A percentile compares a stretch with the other conserved stretches of the same genome.
Conservation (phyloP, 2,797 vertebrate species). For the Paguma larvata region DNA sequence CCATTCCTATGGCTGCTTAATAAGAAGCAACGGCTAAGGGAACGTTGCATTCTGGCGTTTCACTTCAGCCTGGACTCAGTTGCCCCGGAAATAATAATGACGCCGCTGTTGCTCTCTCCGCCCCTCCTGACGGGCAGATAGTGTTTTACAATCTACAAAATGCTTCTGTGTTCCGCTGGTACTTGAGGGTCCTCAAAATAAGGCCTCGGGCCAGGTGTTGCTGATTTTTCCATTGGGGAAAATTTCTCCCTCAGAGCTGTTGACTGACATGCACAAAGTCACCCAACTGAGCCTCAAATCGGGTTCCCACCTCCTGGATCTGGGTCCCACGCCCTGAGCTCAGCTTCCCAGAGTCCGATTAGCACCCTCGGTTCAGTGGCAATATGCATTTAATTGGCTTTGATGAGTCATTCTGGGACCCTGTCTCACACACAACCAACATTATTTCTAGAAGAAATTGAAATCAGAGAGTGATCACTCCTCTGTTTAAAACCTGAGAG, state of each 20-base stretch:
- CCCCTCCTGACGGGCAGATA: not conserved
- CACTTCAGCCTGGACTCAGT: not conserved
- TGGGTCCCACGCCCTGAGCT: not conserved
- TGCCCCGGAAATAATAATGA: not conserved
- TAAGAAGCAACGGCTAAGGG: not conserved
- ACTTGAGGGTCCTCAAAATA: not conserved
- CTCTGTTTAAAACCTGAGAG: not conserved
- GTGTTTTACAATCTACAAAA: not conserved
- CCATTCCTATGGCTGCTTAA: not conserved
- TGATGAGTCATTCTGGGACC: not conserved
- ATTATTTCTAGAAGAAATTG: not conserved
- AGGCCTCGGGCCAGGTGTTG: not conserved
- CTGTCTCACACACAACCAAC: not conserved
- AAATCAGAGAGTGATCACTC: not conserved
- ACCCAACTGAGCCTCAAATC: not conserved
- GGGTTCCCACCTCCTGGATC: not conserved
- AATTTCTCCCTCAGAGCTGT: not conserved
- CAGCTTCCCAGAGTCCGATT: not conserved
- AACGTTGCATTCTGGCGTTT: not conserved
- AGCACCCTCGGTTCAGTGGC: not conserved
- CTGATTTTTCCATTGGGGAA: conserved; percentile 5
- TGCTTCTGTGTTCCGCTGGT: not conserved
- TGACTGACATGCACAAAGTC: not conserved
- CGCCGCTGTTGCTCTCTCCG: not conserved
- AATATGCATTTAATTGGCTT: not conserved